Base-by-base conservation (phyloP, 2,797 vertebrate genomes). In the Molothrus ater region DNA sequence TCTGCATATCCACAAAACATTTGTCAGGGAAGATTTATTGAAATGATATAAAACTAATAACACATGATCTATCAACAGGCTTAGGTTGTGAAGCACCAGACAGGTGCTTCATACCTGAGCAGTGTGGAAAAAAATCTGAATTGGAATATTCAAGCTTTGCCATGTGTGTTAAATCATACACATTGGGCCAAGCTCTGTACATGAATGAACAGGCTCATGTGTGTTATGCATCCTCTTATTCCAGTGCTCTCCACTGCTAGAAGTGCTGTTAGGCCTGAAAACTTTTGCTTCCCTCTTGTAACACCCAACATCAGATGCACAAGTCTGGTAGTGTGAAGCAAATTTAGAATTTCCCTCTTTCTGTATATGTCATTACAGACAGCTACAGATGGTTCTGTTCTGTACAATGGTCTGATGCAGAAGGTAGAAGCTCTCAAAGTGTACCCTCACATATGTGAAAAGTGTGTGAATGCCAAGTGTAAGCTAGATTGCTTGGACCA, bases 331-430 rank as follows among this genome's bases (percentile, higher is more conserved):
- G 26, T 10, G 16, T 84, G 83, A 84, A 79, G n/a, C 66, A 88
- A 90, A 94, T 91, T 81, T 90, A 93, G 87, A 83, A 29, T 88
- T 88, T 75, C 47, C n/a, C 32, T 47, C 56, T 86, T 91, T 80
- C 74, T 59, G 20, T 68, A 4, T 48, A 26, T 90, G 76, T 65
- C 36, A 32, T 88, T 91, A 48, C 0, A 61, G 40, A 80, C 51
- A 40, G 50, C 81, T 96, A 17, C 89, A 94, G 87, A 90, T 90
- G 92, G 76, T 90, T 93, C 80, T 81, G 40, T 63, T 90, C 73
- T 63, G 59, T 78, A 66, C 70, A 79, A 42, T 0, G 0, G 26
- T 84, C 59, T 88, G 75, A 63, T 86, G 75, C 64, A 94, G 80
- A 65, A 84, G 63, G 43, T 70, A 75, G 70, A 40, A 88, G 47